phyloP scores from a whole-genome alignment of 2,888 invertebrate genomes.

The Drosophila rellima region DNA sequence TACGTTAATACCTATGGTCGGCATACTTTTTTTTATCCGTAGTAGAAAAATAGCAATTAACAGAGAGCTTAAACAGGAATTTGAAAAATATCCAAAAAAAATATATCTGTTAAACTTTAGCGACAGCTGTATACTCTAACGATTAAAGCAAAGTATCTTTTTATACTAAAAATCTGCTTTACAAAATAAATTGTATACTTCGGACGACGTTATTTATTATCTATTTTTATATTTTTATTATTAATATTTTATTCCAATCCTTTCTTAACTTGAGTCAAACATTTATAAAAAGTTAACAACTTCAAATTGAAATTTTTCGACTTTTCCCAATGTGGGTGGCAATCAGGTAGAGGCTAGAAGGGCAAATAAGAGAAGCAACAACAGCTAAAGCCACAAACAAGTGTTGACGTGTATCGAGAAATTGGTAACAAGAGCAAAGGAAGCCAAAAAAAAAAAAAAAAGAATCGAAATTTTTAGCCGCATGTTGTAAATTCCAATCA shows the following conservation, averaged over 20 bases:
- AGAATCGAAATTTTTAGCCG: constrained; percentile 48
- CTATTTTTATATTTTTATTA: background rate
- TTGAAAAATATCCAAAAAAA: constrained; percentile 2
- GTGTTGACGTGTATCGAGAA: constrained; percentile 55
- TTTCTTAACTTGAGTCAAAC: constrained; percentile 7
- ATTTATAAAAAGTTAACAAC: background rate
- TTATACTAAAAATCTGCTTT: background rate
- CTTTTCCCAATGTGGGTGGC: constrained; percentile 13
- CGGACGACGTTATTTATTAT: background rate
- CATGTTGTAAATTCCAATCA: constrained; percentile 82
- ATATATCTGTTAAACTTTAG: background rate
- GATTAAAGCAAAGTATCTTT: background rate
- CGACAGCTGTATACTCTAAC: constrained; percentile 22
- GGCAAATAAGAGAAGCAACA: constrained; percentile 45
- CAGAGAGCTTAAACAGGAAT: constrained; percentile 30
- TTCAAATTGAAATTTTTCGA: constrained; percentile 29
- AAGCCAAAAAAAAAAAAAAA: background rate
- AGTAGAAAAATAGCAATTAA: constrained; percentile 31
- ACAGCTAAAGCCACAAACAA: constrained; percentile 60
- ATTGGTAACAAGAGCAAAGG: constrained; percentile 26
- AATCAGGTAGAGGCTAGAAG: constrained; percentile 25
- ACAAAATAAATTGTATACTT: background rate
- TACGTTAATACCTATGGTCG: constrained; percentile 73
- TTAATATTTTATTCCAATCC: background rate
- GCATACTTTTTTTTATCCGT: constrained; percentile 24